Evolutionary conservation across 2,113 vertebrate species (phyloP), one percentile per base, ranked within the genome.

Genomic region (Lota lota): DNA sequence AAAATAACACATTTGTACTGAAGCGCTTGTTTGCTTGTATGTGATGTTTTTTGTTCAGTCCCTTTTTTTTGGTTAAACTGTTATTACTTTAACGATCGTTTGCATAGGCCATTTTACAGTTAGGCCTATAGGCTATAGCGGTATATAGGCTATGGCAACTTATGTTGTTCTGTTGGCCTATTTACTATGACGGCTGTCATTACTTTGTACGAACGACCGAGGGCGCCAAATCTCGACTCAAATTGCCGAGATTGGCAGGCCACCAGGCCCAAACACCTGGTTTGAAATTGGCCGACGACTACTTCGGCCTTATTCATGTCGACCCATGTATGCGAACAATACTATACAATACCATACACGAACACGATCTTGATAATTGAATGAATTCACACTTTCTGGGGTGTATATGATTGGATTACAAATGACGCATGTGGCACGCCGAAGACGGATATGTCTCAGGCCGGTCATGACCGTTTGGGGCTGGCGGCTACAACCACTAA

Each of bases 161-260:
- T 47, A 2, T 47, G n/a, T 10, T 20, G 57, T 3, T 2, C 57
- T 59, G 11, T 59, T 59, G n/a, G 57, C 11, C 21, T n/a, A 59
- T 59, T 59, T 8, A 20, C 11, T 59, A 17, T 15, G 28, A 14
- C 18, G n/a, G 73, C 19, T 20, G 51, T 54, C 66, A 3, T 10
- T n/a, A 11, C 64, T 65, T 22, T 59, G n/a, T 66, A 22, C 18
- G 68, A 71, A 69, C 73, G 8, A 69, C 69, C 88, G 83, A 85
- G 78, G 84, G 84, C 79, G 62, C 60, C 19, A 82, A 33, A 56
- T 81, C 61, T 33, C 76, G 72, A 67, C 61, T 50, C 22, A 15
- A n/a, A 47, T n/a, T 18, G 47, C 22, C 21, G 56, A 56, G 22
- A 14, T n/a, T 24, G 17, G 28, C 10, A 10, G 5, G 3, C 54